Conservation (phyloP, 2,797 vertebrate species). For the Alauda arvensis region DNA sequence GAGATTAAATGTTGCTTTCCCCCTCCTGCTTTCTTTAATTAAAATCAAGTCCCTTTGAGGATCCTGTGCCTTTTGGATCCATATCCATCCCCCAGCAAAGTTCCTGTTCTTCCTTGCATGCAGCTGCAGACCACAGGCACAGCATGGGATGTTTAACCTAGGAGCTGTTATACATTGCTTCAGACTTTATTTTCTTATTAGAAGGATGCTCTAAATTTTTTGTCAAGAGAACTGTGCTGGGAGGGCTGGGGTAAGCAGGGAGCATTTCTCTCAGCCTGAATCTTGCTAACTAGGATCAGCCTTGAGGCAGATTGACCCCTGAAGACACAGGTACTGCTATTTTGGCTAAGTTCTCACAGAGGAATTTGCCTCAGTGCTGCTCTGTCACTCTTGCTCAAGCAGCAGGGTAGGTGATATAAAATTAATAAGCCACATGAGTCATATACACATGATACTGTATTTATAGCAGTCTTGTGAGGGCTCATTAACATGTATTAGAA, state of each 20-base stretch:
- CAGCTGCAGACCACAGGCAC: neutral
- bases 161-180: neutral
- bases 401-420: neutral
- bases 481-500: slow-evolving; percentile 26
- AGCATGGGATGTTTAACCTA: neutral
- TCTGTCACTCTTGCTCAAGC: neutral
- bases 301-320: neutral
- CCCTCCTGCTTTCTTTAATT: neutral
- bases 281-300: neutral
- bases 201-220: neutral
- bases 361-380: neutral
- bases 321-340: neutral
- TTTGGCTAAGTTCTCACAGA: neutral
- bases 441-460: slow-evolving; percentile 34
- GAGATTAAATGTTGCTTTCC: neutral
- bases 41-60: neutral
- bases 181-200: neutral
- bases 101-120: neutral
- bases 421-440: slow-evolving; percentile 45
- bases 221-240: neutral
- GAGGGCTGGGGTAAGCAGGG: neutral
- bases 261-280: neutral
- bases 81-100: neutral
- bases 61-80: neutral
- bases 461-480: slow-evolving; percentile 40